Evolutionary conservation across 1,140 invertebrate genomes (phyloP), one percentile per base, ranked within the genome.

Genomic region (Zaprionus lachaisei): DNA sequence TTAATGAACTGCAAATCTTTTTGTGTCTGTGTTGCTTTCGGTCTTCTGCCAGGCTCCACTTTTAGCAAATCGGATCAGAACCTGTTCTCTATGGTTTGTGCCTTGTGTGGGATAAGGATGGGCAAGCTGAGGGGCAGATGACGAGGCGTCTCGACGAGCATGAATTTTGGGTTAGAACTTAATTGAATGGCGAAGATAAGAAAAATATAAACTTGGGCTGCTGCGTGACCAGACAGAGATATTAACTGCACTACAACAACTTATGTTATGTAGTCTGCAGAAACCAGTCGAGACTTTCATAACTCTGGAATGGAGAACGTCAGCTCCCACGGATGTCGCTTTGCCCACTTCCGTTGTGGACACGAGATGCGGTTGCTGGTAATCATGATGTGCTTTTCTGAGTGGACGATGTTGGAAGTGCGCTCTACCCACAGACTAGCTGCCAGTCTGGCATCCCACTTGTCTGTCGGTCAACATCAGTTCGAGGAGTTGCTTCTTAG

Each of bases 1-100:
- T 86, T 91, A 91, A 91, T 91, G 86, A 91, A 86, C 80, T 69
- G 82, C 86, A 85, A 90, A 80, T 82, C 79, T 90, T 90, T 90
- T 90, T 65, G 41, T 71, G 84, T 90, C 85, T 80, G 85, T 74
- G 65, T 84, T 79, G 81, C 68, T 47, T 63, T 79, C 77, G 20
- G 47, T 22, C 47, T 20, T 22, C 44, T 17, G 9, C 17, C 47
- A 60, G 37, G 34, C 60, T 37, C 15, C 63, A 79, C 51, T 44
- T 80, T 71, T 65, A 41, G 49, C 70, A 72, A 54, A 51, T 38
- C 74, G 56, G 72, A 51, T 24, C 56, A 68, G 72, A 78, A 78
- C 63, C 71, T 60, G 84, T 83, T 80, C 62, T 67, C 57, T 64
- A 63, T 73, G 61, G 64, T 49, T 31, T 24, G 34, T 49, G 54